Base-by-base conservation (phyloP, 2,113 vertebrate genomes). In the Phalacrocorax carbo region DNA sequence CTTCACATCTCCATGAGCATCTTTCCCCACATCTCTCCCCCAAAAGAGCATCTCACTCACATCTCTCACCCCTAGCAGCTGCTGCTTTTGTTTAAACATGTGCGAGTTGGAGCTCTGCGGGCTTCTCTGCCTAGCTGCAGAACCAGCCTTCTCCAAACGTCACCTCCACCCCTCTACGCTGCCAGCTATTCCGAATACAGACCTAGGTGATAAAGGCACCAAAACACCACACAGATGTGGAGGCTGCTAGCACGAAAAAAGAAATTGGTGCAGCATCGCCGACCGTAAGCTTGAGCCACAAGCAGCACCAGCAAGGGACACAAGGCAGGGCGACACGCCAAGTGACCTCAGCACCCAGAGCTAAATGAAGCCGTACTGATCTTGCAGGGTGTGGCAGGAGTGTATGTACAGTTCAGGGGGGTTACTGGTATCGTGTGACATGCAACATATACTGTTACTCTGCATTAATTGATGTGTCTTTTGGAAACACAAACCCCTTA, bases 321-420 rank as follows among this genome's bases (percentile, higher is more conserved):
- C 34, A 72, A 79, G 20, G 7, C 12, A 52, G 17, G 4, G 9
- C 0, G 1, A 26, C 15, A 36, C 15, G 62, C 3, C 57, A 49
- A 69, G 34, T 21, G 16, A 61, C 14, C 10, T 48, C 52, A 90
- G 34, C 18, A 52, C 9, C 13, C 26, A 69, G 18, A 36, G 23
- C 34, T 52, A 44, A 52, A 61, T 26, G 34, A 86, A 66, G 9
- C 23, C 8, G 2, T 25, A 6, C 1, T 3, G 5, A 38, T 48
- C 10, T 51, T 7, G 3, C 42, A 34, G 40, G 22, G 18, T 11
- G 9, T n/a, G 15, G 9, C 25, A 40, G n/a, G 16, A 54, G 10
- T 17, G 22, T 34, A 34, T 72, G 36, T 34, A 9, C 5, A 17
- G 32, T 20, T 7, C 18, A 29, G 8, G 3, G 8, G 0, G 2